phyloP scores from a whole-genome alignment of 2,888 invertebrate genomes.

The Adela reaumurella region DNA sequence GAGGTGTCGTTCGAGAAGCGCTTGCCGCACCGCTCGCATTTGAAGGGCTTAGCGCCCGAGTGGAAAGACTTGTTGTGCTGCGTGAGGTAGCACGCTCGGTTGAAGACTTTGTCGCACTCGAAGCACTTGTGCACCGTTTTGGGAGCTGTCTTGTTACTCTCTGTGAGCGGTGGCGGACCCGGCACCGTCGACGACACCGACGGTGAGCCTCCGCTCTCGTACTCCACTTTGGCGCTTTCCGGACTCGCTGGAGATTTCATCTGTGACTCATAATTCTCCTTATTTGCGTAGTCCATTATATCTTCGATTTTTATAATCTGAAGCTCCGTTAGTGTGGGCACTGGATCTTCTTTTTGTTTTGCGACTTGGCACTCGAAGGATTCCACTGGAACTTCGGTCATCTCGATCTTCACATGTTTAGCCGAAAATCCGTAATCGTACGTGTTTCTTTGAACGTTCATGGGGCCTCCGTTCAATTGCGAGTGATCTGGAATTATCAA shows the following conservation, averaged over 20 bases:
- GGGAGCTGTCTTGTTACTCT: constrained; percentile 27
- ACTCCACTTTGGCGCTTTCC: constrained; percentile 40
- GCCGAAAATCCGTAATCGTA: constrained; percentile 39
- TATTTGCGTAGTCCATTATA: constrained; percentile 51
- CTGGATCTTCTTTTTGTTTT: constrained; percentile 4
- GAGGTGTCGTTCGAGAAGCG: constrained; percentile 69
- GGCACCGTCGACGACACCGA: constrained; percentile 37
- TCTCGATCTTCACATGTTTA: constrained; percentile 29
- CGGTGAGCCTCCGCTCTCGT: constrained; percentile 32
- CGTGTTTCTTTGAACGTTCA: constrained; percentile 31
- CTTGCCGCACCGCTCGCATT: constrained; percentile 83
- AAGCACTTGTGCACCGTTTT: constrained; percentile 63
- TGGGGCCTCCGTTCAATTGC: constrained; percentile 33
- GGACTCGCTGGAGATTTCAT: constrained; percentile 51
- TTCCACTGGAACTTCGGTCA: constrained; percentile 7
- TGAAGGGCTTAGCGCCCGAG: constrained; percentile 80
- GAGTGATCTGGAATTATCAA: constrained; percentile 37
- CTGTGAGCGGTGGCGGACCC: constrained; percentile 42
- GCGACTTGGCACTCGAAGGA: constrained; percentile 18
- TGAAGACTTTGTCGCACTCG: constrained; percentile 81
- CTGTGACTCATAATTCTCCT: constrained; percentile 45
- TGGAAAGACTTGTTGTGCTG: constrained; percentile 91
- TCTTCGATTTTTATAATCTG: constrained; percentile 47
- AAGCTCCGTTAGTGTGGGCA: constrained; percentile 22
- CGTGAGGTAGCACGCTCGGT: constrained; percentile 82